Evolutionary conservation across 2,888 invertebrate species (phyloP), one percentile per base, ranked within the genome.

Genomic region (Patella pellucida): DNA sequence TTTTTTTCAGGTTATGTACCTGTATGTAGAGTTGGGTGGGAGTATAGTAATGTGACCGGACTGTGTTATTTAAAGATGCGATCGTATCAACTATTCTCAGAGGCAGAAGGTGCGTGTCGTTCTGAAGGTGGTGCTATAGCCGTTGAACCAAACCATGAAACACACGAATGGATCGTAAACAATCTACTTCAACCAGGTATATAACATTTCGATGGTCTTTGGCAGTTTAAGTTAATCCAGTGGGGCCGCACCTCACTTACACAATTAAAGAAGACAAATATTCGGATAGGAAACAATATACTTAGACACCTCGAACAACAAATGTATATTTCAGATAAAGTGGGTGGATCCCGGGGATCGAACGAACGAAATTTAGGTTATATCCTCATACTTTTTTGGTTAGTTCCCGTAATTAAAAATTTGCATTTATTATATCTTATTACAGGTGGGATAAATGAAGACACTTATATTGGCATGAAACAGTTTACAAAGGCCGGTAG

Each of bases 51-150:
- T 16, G 67, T 16, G 14, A 74, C 62, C 7, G 62, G 70, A 14
- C 71, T 23, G 67, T 74, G 74, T 62, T 74, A 74, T 67, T 31
- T 70, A 70, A 52, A 52, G 41, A 50, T 52, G n/a, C 15, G 19
- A 4, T 51, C 50, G 50, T n/a, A 19, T 14, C 19, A 51, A 15
- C 68, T 23, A 9, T 70, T 52, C n/a, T 15, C 4, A 15, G 67
- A 71, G n/a, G 74, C 74, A 67, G 70, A 74, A 27, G 62, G 19
- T 31, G 70, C 52, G 12, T 74, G 74, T 71, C 14, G 23, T 19
- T 52, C 27, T 16, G 15, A 51, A 11, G 74, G 74, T 69, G 74
- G 71, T 16, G 23, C 62, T 41, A 23, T 74, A 4, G 70, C 51
- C 19, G 51, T 70, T 16, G 74, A 74, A 19, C n/a, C 19, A 71